Base-by-base conservation (phyloP, 92 coral and sea anemone genomes). In the Bergia puertoricense region DNA sequence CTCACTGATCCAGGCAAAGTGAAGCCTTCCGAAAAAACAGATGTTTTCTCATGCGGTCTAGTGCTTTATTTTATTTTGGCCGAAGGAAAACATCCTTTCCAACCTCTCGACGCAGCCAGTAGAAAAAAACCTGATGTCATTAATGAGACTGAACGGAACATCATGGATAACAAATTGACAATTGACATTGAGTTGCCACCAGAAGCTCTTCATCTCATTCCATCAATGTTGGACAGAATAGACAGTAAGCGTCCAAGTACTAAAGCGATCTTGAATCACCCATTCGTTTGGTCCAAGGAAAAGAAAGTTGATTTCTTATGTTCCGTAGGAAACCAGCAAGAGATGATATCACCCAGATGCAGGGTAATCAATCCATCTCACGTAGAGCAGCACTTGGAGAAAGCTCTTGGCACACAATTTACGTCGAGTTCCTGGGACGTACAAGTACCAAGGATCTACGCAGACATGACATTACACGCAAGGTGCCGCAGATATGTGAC, bases 291-390 rank as follows among this genome's bases (percentile, higher is more conserved):
- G 90, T 51, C 90, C n/a, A 18, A 81, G 37, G 50, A 46, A 44
- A 87, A 88, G 40, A 81, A 86, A 77, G 66, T 69, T n/a, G 88
- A 65, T 15, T 51, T 91, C 59, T 80, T 91, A 5, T 44, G 0
- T 0, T 90, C 90, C 62, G 90, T 91, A 66, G 93, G 74, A 3
- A 88, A 91, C 54, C 93, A 88, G 38, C 84, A 82, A 86, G 92
- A 85, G 40, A 76, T 90, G 42, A 9, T 22, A 36, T 2, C 3
- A 39, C 85, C 43, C 40, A 15, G 82, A 13, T 3, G 0, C 71
- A 65, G 13, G 71, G 71, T 65, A 3, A 14, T 4, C 18, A 22
- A 4, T 15, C 71, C 71, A 22, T 65, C 71, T 22, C 71, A 0
- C 4, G 71, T 65, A 65, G 71, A 65, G 8, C 71, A 65, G 71